phyloP scores from a whole-genome alignment of 2,797 vertebrate genomes.

The Spondyliosoma cantharus region DNA sequence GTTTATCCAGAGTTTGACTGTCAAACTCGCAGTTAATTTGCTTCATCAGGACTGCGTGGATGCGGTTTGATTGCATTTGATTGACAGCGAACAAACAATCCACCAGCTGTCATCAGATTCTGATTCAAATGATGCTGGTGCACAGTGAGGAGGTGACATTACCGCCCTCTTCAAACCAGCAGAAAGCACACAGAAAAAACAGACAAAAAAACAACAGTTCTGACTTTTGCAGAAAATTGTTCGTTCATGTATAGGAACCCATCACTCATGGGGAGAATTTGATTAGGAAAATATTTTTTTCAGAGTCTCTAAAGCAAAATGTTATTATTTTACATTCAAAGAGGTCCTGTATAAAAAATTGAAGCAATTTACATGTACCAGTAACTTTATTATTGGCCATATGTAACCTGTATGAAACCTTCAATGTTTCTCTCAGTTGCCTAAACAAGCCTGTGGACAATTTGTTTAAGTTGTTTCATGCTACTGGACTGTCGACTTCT shows the following conservation, averaged over 20 bases:
- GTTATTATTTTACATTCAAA: too few species aligned
- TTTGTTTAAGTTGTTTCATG: too few species aligned
- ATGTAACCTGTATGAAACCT: too few species aligned
- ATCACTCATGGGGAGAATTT: neutral
- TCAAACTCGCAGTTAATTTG: neutral
- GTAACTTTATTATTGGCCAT: too few species aligned
- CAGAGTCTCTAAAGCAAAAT: too few species aligned
- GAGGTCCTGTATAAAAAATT: too few species aligned
- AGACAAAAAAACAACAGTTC: neutral
- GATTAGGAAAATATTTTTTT: neutral
- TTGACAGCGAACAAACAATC: conserved; percentile 8
- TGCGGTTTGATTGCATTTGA: conserved; percentile 9
- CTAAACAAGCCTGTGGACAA: too few species aligned
- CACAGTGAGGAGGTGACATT: neutral
- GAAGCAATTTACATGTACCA: too few species aligned
- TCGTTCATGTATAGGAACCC: neutral
- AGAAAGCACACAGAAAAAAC: neutral
- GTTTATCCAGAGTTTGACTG: neutral
- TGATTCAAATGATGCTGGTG: conserved; percentile 1
- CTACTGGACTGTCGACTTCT: too few species aligned
- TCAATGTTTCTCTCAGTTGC: too few species aligned
- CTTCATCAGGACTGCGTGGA: neutral
- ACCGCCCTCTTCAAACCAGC: neutral
- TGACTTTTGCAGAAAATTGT: neutral
- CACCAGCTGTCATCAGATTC: conserved; percentile 1